These are phyloP conservation scores for Lota lota DNA, from an alignment of 2,113 vertebrate genomes.

Conservation along the genomic window DNA sequence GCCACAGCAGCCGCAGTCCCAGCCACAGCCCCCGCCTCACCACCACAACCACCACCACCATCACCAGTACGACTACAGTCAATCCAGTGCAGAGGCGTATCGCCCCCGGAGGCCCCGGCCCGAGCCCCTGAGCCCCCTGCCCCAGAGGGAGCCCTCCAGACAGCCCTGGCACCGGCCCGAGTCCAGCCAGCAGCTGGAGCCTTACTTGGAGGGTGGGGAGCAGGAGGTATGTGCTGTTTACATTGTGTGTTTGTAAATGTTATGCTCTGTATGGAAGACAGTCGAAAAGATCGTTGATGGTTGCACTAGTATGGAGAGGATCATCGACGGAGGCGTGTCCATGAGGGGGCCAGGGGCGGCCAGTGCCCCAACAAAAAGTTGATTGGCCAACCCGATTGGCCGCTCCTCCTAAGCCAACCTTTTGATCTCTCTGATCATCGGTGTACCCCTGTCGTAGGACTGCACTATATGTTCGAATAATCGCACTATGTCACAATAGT, in stretches of 20 bases:
- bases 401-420: not conserved
- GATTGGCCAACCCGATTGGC: too few species aligned
- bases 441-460: too few species aligned
- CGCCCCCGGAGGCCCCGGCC: conserved; percentile 46
- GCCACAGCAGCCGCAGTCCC: conserved; percentile 55
- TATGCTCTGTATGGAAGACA: too few species aligned
- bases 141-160: conserved; percentile 43
- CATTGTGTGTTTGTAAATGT: not conserved
- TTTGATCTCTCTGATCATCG: too few species aligned
- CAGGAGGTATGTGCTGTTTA: conserved; percentile 57
- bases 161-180: conserved; percentile 57
- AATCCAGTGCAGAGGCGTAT: conserved; percentile 28
- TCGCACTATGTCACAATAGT: too few species aligned
- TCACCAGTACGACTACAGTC: conserved; percentile 32
- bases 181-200: conserved; percentile 53
- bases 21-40: conserved; percentile 32
- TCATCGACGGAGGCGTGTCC: too few species aligned
- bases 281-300: too few species aligned
- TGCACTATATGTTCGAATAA: too few species aligned
- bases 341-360: too few species aligned
- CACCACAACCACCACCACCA: conserved; percentile 38
- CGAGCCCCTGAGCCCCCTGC: conserved; percentile 11
- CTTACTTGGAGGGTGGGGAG: conserved; percentile 74
- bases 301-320: too few species aligned
- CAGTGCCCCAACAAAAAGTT: too few species aligned